Conservation (phyloP, 2,113 vertebrate genomes). For the Crotophaga sulcirostris region DNA sequence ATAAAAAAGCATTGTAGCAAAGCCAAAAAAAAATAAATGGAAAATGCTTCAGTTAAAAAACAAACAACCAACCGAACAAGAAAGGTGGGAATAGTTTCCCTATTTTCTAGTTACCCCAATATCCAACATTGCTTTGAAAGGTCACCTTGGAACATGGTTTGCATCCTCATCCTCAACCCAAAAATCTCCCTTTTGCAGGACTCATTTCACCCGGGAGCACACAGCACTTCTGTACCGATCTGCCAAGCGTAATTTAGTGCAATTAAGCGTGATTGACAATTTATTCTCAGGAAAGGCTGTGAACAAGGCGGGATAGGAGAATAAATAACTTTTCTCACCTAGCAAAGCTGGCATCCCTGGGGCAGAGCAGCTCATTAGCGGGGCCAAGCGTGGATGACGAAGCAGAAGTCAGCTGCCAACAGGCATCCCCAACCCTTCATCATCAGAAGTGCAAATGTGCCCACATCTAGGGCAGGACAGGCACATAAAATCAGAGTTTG, state of each 20-base stretch:
- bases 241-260: conserved; percentile 56
- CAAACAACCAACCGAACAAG: too few relatives aligned
- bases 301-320: conserved; percentile 8
- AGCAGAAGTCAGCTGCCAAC: neutral
- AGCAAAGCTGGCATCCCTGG: conserved; percentile 15
- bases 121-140: neutral
- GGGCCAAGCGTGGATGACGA: neutral
- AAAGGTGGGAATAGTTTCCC: neutral
- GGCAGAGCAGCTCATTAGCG: conserved; percentile 61
- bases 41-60: too few relatives aligned
- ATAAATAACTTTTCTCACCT: conserved; percentile 52
- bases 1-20: neutral
- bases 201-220: neutral
- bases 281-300: conserved; percentile 56
- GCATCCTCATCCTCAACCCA: neutral
- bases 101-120: neutral
- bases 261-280: conserved; percentile 66
- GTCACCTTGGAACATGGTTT: neutral
- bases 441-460: conserved; percentile 5
- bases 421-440: neutral
- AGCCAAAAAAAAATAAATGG: neutral
- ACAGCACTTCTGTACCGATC: neutral
- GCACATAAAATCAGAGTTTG: neutral
- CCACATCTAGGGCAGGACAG: neutral
- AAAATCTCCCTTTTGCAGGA: neutral